A percentile compares a stretch with the other conserved stretches of the same genome.
Evolutionary conservation across 2,888 invertebrate species (phyloP).

Genomic region (Drosophila seclusa): DNA sequence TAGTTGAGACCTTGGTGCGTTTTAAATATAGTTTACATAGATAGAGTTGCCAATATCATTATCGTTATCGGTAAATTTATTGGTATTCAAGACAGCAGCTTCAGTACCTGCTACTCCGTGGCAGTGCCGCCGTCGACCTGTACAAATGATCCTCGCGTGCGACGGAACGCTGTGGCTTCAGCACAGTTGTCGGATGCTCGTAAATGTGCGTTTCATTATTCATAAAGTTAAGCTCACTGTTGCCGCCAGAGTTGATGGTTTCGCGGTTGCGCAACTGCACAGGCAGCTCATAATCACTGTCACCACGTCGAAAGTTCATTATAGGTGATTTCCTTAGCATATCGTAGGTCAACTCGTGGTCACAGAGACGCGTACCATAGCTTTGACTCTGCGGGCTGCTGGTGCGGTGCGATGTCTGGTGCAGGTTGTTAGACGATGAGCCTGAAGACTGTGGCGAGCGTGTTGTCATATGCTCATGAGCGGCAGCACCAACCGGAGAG

Average conservation of each 20-base stretch:
- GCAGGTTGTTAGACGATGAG: slow-evolving; percentile 79
- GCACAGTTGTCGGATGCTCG: slow-evolving; percentile 80
- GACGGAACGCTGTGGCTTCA: slow-evolving; percentile 71
- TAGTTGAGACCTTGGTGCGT: slow-evolving; percentile 43
- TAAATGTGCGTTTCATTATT: slow-evolving; percentile 83
- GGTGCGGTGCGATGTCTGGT: slow-evolving; percentile 73
- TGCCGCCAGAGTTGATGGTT: slow-evolving; percentile 83
- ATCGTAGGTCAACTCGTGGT: slow-evolving; percentile 84
- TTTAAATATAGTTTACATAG: slow-evolving; percentile 19
- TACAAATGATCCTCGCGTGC: slow-evolving; percentile 81
- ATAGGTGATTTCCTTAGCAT: slow-evolving; percentile 83
- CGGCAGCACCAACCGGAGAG: slow-evolving; percentile 67
- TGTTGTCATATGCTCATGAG: slow-evolving; percentile 60
- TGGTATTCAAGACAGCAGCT: slow-evolving; percentile 13
- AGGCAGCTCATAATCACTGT: slow-evolving; percentile 82
- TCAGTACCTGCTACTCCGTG: slow-evolving; percentile 84
- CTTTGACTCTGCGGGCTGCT: slow-evolving; percentile 83
- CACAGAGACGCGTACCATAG: slow-evolving; percentile 84
- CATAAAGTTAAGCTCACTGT: slow-evolving; percentile 84
- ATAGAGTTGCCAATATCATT: slow-evolving; percentile 16
- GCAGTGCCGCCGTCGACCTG: slow-evolving; percentile 62
- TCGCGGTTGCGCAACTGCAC: slow-evolving; percentile 79
- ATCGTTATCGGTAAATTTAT: slow-evolving; percentile 2
- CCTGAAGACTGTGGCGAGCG: slow-evolving; percentile 83
- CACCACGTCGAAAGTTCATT: slow-evolving; percentile 83